These are phyloP conservation scores for Oryzias dopingdopingensis DNA, from an alignment of 2,797 vertebrate species.

Conservation along the genomic window DNA sequence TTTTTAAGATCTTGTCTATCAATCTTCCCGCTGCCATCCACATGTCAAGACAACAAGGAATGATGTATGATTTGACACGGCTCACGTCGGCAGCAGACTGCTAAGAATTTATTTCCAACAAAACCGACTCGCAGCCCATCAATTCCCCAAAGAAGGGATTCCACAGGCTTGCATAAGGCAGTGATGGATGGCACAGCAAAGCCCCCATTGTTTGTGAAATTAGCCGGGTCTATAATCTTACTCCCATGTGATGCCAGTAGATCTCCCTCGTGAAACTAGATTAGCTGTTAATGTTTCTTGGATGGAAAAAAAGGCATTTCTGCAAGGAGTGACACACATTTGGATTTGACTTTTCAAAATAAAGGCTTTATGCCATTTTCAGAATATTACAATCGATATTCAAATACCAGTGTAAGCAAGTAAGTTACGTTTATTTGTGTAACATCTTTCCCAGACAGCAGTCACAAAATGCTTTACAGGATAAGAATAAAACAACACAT, in stretches of 20 bases:
- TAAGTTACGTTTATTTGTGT: too few species aligned
- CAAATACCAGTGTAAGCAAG: too few species aligned
- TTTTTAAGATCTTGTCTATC: not conserved
- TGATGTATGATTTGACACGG: constrained; percentile 20
- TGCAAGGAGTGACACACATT: constrained; percentile 10
- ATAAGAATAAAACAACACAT: too few species aligned
- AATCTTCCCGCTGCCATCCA: not conserved
- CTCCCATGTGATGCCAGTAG: constrained; percentile 37
- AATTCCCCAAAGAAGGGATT: constrained; percentile 42
- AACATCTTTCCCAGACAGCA: too few species aligned
- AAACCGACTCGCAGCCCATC: constrained; percentile 22
- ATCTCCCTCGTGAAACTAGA: constrained; percentile 33
- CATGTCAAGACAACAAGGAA: constrained; percentile 7
- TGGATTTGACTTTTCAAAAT: constrained; percentile 16
- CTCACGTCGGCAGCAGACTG: constrained; percentile 22
- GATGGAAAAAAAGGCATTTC: constrained; percentile 41
- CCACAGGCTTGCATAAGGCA: constrained; percentile 45
- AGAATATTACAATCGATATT: too few species aligned
- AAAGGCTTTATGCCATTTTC: not conserved
- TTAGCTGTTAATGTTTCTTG: constrained; percentile 47
- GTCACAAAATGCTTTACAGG: too few species aligned
- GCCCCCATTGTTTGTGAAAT: constrained; percentile 54
- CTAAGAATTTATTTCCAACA: constrained; percentile 24
- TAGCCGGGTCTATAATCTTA: constrained; percentile 39
- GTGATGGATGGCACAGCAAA: constrained; percentile 53